phyloP scores from a whole-genome alignment of 2,113 vertebrate species.

The Nibea albiflora region DNA sequence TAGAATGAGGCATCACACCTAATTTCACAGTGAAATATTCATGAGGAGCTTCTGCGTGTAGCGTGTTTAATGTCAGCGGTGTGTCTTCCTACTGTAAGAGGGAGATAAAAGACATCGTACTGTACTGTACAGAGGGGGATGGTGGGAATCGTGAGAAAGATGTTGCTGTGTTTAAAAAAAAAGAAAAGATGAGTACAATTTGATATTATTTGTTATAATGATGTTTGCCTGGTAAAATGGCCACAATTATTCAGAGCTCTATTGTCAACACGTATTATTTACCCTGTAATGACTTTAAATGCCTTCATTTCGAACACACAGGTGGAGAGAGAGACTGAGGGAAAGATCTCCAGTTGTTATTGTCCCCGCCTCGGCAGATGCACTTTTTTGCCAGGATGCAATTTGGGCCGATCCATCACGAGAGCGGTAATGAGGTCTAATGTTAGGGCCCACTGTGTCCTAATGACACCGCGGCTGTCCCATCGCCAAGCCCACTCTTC shows the following conservation, averaged over 20 bases:
- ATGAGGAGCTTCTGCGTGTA: constrained; percentile 55
- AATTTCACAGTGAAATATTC: constrained; percentile 76
- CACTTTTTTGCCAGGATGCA: constrained; percentile 71
- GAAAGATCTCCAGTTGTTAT: constrained; percentile 58
- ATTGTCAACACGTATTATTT: constrained; percentile 44
- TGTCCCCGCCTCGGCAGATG: constrained; percentile 52
- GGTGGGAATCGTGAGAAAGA: neutral
- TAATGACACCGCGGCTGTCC: constrained; percentile 77
- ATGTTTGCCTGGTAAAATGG: constrained; percentile 33
- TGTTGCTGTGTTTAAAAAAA: neutral
- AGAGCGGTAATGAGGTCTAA: constrained; percentile 83
- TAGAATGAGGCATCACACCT: constrained; percentile 60
- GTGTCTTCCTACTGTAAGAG: constrained; percentile 43
- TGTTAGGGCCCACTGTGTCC: constrained; percentile 78
- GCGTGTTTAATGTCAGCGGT: constrained; percentile 64
- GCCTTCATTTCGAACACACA: constrained; percentile 31
- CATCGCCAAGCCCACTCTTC: constrained; percentile 38
- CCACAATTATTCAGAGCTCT: constrained; percentile 28
- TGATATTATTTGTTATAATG: constrained; percentile 24
- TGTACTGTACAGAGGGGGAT: neutral
- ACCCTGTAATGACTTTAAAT: constrained; percentile 44
- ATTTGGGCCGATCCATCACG: constrained; percentile 80
- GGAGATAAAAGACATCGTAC: constrained; percentile 52
- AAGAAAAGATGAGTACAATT: neutral
- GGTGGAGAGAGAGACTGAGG: constrained; percentile 1